phyloP scores from a whole-genome alignment of 2,797 vertebrate species.

The Hippocampus kuda region DNA sequence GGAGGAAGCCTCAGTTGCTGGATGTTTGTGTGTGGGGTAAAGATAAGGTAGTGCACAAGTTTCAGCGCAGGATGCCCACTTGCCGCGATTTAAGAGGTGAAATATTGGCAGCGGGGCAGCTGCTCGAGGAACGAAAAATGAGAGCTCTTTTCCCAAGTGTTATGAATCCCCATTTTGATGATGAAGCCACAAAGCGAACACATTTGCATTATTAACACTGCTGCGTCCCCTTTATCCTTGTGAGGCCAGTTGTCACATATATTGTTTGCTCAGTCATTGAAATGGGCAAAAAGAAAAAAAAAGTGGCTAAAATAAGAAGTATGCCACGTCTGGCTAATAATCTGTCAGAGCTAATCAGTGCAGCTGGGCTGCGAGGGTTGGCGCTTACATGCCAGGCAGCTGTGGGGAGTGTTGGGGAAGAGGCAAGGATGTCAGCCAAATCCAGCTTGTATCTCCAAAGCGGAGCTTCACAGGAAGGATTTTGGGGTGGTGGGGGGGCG shows the following conservation, averaged over 20 bases:
- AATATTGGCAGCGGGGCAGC: conserved; percentile 82
- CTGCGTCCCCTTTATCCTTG: conserved; percentile 13
- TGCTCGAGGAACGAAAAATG: conserved; percentile 61
- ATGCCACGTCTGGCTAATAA: conserved; percentile 84
- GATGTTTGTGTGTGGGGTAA: conserved; percentile 81
- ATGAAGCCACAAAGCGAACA: conserved; percentile 74
- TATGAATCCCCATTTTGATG: conserved; percentile 76
- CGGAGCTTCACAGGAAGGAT: conserved; percentile 44
- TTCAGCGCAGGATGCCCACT: conserved; percentile 82
- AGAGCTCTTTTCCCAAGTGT: conserved; percentile 73
- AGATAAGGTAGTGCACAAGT: conserved; percentile 89
- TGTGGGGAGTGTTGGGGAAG: conserved; percentile 68
- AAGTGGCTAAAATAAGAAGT: conserved; percentile 44
- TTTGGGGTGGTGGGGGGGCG: background rate
- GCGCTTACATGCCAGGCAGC: conserved; percentile 71
- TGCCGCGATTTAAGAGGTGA: conserved; percentile 77
- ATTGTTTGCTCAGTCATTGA: conserved; percentile 41
- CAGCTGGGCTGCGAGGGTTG: conserved; percentile 78
- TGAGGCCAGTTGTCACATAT: conserved; percentile 37
- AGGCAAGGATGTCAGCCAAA: conserved; percentile 64
- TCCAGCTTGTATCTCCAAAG: conserved; percentile 74
- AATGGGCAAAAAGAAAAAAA: conserved; percentile 23
- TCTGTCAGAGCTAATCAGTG: conserved; percentile 79
- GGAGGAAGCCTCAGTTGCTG: conserved; percentile 82
- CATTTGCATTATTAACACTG: conserved; percentile 38